Evolutionary conservation across 2,888 invertebrate genomes (phyloP), one percentile per base, ranked within the genome.

Genomic region (Tricholauxania praeusta): DNA sequence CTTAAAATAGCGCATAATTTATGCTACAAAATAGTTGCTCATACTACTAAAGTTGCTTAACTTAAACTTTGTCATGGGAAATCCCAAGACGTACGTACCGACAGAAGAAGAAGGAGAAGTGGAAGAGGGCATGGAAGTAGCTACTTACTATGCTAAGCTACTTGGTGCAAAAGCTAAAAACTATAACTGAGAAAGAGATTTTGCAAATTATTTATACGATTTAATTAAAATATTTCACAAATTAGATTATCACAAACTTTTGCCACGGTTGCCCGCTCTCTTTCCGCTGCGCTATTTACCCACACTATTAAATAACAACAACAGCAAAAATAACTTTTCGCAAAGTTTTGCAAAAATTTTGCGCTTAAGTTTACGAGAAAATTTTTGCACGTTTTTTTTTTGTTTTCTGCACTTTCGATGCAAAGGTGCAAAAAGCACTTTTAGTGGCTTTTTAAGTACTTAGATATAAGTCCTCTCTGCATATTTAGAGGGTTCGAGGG

Each of bases 181-280:
- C 32, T 28, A 60, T 39, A 14, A 62, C 39, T 59, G 22, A 32
- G 49, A 48, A 32, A 39, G 19, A 51, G 52, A 52, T 70, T 71
- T 55, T 39, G 60, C 39, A 72, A 66, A 72, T 72, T 66, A 59
- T 65, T 72, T 66, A 72, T 66, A 66, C n/a, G 52, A 72, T 66
- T 72, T 72, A 72, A 72, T 72, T 72, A 72, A 66, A 72, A 72
- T 72, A 66, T 60, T 52, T 53, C 72, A 72, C 62, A 72, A 72
- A 72, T 66, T 72, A 60, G 72, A 66, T 72, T 57, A 71, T 65
- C 71, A 59, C 15, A 65, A 53, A 70, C 49, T 60, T 62, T 70
- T 39, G 51, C 51, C 19, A 32, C 65, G 39, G 17, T 12, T 19
- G 14, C 64, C n/a, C 14, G 14, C 39, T 1, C 39, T 60, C 19